Conservation (phyloP, 2,113 vertebrate genomes). For the Empidonax alnorum region DNA sequence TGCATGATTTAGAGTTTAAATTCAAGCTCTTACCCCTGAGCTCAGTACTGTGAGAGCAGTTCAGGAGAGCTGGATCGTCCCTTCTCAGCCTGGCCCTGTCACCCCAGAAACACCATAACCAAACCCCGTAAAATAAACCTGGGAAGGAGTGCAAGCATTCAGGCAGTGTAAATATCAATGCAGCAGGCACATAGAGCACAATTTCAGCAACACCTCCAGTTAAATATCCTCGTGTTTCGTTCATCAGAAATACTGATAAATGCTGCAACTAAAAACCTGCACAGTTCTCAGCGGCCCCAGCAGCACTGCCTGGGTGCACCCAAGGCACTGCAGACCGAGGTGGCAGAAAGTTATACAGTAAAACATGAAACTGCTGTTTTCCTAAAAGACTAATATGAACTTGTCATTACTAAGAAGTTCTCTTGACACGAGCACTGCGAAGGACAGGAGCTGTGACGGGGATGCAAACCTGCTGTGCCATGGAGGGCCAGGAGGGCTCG, state of each 20-base stretch:
- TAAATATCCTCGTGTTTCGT: neutral
- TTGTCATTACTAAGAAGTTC: neutral
- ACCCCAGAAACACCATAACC: neutral
- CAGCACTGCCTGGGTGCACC: neutral
- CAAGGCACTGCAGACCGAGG: neutral
- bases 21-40: neutral
- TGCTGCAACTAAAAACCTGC: neutral
- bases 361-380: neutral
- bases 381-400: neutral
- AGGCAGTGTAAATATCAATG: neutral
- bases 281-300: neutral
- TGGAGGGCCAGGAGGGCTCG: rapidly evolving
- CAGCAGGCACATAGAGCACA: neutral
- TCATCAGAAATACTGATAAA: neutral
- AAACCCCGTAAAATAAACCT: rapidly evolving
- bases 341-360: neutral
- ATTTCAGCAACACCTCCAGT: neutral
- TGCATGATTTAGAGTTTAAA: neutral
- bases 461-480: rapidly evolving
- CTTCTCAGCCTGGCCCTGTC: neutral
- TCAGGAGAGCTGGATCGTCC: neutral
- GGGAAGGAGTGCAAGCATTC: neutral
- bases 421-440: neutral
- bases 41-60: neutral
- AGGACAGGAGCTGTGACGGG: neutral